Evolutionary conservation across 2,888 invertebrate genomes (phyloP).

Genomic region (Lysandra bellargus): DNA sequence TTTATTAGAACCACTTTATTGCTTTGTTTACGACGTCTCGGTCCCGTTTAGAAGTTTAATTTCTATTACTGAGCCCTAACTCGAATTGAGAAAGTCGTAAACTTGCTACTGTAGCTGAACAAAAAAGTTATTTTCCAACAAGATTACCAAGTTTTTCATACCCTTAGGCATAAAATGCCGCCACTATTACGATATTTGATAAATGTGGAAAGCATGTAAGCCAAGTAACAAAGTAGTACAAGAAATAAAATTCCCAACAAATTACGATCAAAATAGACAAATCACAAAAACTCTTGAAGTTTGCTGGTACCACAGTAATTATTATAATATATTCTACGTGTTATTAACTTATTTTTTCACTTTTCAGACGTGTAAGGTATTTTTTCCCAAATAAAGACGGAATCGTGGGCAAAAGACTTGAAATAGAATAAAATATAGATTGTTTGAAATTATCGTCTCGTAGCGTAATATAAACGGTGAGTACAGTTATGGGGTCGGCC

Average conservation of each 20-base stretch:
- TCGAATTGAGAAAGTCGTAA: constrained; percentile 37
- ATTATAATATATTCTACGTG: no score
- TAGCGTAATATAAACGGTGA: constrained; percentile 42
- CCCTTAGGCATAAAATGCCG: no score
- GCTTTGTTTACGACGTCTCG: constrained; percentile 41
- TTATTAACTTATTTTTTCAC: no score
- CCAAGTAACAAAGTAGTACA: no score
- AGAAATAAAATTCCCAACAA: no score
- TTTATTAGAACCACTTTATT: constrained; percentile 36
- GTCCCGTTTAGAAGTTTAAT: constrained; percentile 41
- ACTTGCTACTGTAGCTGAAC: constrained; percentile 35
- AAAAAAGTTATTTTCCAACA: constrained; percentile 16
- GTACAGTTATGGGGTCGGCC: constrained; percentile 53
- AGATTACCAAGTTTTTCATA: background rate
- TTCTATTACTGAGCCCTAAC: constrained; percentile 39
- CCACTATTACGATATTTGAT: no score
- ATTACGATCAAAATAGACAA: no score
- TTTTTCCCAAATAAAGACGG: background rate
- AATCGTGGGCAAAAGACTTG: background rate
- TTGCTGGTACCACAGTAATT: no score
- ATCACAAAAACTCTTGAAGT: no score
- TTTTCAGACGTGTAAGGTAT: background rate
- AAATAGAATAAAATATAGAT: background rate
- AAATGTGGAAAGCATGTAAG: no score
- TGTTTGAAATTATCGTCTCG: background rate